Evolutionary conservation across 35 echinoderm and acorn worm species (phyloP).

Genomic region (Strongylocentrotus purpuratus): DNA sequence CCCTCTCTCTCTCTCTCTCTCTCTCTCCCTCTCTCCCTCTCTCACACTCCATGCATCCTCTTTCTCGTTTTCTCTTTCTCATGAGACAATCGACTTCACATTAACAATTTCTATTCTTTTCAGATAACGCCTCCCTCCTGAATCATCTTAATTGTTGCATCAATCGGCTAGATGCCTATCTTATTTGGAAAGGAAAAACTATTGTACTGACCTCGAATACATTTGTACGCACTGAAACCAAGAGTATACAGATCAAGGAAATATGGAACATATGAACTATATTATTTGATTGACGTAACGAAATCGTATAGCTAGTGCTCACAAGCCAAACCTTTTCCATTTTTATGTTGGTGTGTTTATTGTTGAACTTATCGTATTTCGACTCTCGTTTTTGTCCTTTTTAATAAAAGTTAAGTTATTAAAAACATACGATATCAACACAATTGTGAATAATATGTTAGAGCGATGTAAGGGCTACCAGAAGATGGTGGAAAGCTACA

Average conservation of each 20-base stretch:
- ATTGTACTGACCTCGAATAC: neutral
- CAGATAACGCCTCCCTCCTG: neutral
- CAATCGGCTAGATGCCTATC: neutral
- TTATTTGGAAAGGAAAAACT: neutral
- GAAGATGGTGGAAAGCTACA: too few relatives aligned
- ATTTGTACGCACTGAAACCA: neutral
- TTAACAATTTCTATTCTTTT: neutral
- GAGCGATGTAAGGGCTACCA: too few relatives aligned
- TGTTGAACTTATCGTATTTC: neutral
- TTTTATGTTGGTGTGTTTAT: neutral
- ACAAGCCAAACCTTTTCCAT: neutral
- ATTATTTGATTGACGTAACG: neutral
- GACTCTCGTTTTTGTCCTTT: neutral
- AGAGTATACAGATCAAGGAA: neutral
- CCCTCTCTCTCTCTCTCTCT: too few relatives aligned
- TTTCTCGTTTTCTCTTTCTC: neutral
- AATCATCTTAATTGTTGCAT: neutral
- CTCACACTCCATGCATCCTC: neutral
- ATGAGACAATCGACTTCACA: neutral
- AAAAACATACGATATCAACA: too few relatives aligned
- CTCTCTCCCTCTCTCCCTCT: neutral
- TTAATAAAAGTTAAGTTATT: too few relatives aligned
- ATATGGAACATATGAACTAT: neutral
- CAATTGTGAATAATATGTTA: too few relatives aligned
- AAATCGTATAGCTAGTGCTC: neutral